A percentile compares a stretch with the other conserved stretches of the same genome.
Conservation (phyloP, 2,797 vertebrate species). For the Sebastes steindachneri region DNA sequence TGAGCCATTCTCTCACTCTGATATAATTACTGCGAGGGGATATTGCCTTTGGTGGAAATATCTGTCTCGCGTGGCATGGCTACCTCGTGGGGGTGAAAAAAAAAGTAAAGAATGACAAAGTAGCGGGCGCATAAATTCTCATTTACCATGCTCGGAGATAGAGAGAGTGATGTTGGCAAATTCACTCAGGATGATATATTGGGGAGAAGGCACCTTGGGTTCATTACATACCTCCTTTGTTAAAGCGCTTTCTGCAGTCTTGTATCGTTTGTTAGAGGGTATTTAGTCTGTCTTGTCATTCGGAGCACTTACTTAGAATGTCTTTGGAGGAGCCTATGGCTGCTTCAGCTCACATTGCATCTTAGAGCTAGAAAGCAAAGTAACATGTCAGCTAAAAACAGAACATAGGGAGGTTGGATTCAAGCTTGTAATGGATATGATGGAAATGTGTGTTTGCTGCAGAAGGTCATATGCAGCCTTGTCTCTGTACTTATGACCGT, state of each 20-base stretch:
- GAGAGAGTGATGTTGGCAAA: slow-evolving; percentile 77
- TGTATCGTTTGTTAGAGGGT: slow-evolving; percentile 68
- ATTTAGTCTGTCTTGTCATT: slow-evolving; percentile 78
- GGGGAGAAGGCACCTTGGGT: slow-evolving; percentile 60
- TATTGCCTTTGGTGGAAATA: slow-evolving; percentile 81
- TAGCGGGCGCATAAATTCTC: slow-evolving; percentile 79
- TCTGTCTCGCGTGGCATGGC: slow-evolving; percentile 61
- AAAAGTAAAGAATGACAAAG: slow-evolving; percentile 80
- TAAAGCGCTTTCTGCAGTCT: slow-evolving; percentile 60
- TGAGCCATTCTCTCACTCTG: slow-evolving; percentile 79
- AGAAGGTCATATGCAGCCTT: slow-evolving; percentile 1
- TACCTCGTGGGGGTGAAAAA: slow-evolving; percentile 69
- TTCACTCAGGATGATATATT: slow-evolving; percentile 81
- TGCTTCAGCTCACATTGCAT: slow-evolving; percentile 30
- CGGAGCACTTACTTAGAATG: slow-evolving; percentile 53
- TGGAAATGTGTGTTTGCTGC: slow-evolving; percentile 10
- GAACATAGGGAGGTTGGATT: background rate
- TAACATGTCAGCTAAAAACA: slow-evolving; percentile 7
- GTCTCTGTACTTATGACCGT: background rate
- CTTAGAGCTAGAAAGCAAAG: background rate
- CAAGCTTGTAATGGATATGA: slow-evolving; percentile 2
- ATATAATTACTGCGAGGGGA: slow-evolving; percentile 83
- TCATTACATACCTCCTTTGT: slow-evolving; percentile 78
- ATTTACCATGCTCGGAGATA: slow-evolving; percentile 77
- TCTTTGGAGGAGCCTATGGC: slow-evolving; percentile 49